Percentiles rank a stretch among this genome's conserved stretches.
phyloP scores from a whole-genome alignment of 2,113 vertebrate species.

The Ahaetulla prasina region DNA sequence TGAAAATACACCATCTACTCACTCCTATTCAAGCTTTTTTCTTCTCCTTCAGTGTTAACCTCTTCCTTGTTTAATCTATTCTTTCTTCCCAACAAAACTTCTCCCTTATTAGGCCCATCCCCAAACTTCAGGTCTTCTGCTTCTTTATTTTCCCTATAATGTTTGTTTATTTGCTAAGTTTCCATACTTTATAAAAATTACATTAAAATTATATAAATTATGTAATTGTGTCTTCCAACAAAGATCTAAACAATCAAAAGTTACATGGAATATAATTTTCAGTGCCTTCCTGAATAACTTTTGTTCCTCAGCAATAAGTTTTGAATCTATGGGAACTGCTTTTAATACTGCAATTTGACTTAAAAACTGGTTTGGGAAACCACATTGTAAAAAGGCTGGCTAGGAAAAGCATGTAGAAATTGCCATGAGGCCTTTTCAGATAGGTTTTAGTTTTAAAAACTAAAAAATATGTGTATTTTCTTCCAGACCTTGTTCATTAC shows the following conservation, averaged over 20 bases:
- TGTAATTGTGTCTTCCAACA: not conserved
- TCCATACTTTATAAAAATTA: not conserved
- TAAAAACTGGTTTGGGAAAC: not conserved
- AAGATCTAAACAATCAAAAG: not conserved
- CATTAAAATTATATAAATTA: not conserved
- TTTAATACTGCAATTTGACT: not conserved
- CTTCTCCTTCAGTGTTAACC: not conserved
- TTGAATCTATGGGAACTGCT: not conserved
- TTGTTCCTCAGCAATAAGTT: not conserved
- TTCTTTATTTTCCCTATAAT: not conserved
- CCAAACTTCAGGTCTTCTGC: not conserved
- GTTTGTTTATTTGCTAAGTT: not conserved
- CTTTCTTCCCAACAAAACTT: not conserved
- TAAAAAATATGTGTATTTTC: not conserved
- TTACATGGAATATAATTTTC: not conserved
- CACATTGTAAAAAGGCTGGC: not conserved
- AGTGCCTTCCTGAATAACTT: not conserved
- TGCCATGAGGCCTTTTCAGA: not conserved
- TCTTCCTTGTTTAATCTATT: not conserved
- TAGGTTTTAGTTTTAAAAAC: not conserved
- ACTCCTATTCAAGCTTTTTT: not conserved
- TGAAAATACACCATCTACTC: not conserved
- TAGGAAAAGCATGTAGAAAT: not conserved
- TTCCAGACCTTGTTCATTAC: not conserved
- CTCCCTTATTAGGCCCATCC: not conserved